Evolutionary conservation across 2,888 invertebrate genomes (phyloP).

Genomic region (Ormyrus labotus): DNA sequence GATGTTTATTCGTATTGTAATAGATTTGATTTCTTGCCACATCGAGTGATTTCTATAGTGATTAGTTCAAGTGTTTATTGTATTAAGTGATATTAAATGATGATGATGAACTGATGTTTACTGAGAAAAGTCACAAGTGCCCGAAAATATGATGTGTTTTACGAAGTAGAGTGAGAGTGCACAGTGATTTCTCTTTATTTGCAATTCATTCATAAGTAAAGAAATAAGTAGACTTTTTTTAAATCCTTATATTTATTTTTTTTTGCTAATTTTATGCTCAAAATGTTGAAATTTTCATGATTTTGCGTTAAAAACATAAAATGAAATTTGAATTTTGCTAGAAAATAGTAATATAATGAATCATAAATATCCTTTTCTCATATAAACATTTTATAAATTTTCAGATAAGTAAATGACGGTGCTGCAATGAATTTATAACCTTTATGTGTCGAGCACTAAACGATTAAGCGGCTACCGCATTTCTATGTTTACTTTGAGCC

Average conservation of each 20-base stretch:
- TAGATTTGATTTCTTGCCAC: background rate
- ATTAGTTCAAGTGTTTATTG: slow-evolving; percentile 23
- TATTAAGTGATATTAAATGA: slow-evolving; percentile 4
- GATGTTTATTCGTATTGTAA: slow-evolving; percentile 17
- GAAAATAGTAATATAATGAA: background rate
- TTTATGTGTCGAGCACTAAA: slow-evolving; percentile 62
- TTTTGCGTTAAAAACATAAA: too few species aligned
- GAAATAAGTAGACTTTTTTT: too few species aligned
- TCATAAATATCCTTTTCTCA: slow-evolving; percentile 25
- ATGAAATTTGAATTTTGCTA: background rate
- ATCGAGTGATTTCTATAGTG: slow-evolving; percentile 24
- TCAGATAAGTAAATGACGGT: slow-evolving; percentile 44
- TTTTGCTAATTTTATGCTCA: too few species aligned
- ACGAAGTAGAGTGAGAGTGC: background rate
- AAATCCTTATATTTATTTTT: too few species aligned
- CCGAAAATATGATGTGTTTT: background rate
- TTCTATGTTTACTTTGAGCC: slow-evolving; percentile 43
- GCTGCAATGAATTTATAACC: slow-evolving; percentile 49
- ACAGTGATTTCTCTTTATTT: too few species aligned
- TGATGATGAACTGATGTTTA: slow-evolving; percentile 5
- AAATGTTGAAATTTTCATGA: too few species aligned
- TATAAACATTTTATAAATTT: slow-evolving; percentile 28
- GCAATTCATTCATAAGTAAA: too few species aligned
- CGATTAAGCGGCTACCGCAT: slow-evolving; percentile 67
- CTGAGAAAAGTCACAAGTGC: slow-evolving; percentile 13